Evolutionary conservation across 2,888 invertebrate genomes (phyloP).

Genomic region (Torymus tubicola): DNA sequence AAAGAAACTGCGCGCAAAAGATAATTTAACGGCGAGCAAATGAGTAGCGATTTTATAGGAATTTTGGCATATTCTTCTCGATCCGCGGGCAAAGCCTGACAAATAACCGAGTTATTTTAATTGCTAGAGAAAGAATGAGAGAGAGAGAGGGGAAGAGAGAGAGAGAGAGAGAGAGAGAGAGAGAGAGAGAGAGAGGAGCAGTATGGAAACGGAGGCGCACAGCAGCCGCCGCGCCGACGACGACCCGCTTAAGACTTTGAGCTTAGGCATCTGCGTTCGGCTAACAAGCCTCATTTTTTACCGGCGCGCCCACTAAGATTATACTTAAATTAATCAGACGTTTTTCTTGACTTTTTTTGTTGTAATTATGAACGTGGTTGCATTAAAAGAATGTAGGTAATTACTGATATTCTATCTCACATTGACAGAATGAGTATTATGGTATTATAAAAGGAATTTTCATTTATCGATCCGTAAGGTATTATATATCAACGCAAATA

Average conservation of each 20-base stretch:
- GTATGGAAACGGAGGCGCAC: neutral
- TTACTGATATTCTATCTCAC: too few relatives aligned
- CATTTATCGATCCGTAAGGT: too few relatives aligned
- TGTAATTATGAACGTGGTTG: neutral
- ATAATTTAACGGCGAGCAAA: too few relatives aligned
- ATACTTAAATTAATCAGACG: slow-evolving; percentile 7
- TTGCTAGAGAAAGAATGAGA: neutral
- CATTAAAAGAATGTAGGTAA: too few relatives aligned
- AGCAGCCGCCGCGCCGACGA: too few relatives aligned
- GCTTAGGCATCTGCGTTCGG: neutral
- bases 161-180: neutral
- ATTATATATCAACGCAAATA: too few relatives aligned
- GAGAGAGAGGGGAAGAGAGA: neutral
- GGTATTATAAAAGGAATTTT: too few relatives aligned
- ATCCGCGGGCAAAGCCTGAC: neutral
- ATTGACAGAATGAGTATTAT: too few relatives aligned
- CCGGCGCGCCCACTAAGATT: neutral
- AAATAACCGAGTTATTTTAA: slow-evolving; percentile 21
- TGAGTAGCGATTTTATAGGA: too few relatives aligned
- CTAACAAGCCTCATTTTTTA: slow-evolving; percentile 28
- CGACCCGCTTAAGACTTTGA: neutral
- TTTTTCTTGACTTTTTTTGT: neutral
- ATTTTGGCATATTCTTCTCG: neutral
- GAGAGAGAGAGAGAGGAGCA: neutral
- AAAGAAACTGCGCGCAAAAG: too few relatives aligned